A percentile compares a stretch with the other conserved stretches of the same genome.
These are phyloP conservation scores for Mycetomoellerius zeteki DNA, from an alignment of 1,140 invertebrate genomes.

Conservation along the genomic window DNA sequence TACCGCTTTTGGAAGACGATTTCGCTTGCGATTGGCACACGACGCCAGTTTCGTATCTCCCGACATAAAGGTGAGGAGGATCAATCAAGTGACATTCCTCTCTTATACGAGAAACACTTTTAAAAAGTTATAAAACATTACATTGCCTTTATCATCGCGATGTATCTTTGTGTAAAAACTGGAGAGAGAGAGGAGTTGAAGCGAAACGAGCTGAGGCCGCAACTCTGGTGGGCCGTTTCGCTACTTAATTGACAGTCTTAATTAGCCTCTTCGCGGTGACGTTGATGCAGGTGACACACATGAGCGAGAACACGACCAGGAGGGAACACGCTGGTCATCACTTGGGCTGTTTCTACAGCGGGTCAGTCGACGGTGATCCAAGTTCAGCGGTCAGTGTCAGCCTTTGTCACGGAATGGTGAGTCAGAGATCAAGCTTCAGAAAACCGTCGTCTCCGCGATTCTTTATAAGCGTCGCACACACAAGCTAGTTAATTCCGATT, in stretches of 20 bases:
- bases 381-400: constrained; percentile 90
- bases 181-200: background rate
- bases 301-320: constrained; percentile 87
- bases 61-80: constrained; percentile 86
- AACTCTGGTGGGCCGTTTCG: constrained; percentile 1
- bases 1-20: constrained; percentile 88
- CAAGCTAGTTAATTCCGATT: constrained; percentile 32
- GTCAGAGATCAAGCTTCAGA: constrained; percentile 78
- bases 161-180: constrained; percentile 1
- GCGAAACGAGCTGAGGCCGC: constrained; percentile 1
- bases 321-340: constrained; percentile 85
- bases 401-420: constrained; percentile 93
- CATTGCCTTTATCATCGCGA: background rate
- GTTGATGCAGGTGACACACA: constrained; percentile 87
- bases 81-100: background rate
- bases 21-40: constrained; percentile 88
- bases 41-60: constrained; percentile 88
- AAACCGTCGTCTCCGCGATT: constrained; percentile 26
- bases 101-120: background rate
- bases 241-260: constrained; percentile 28
- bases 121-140: constrained; percentile 3
- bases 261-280: constrained; percentile 34
- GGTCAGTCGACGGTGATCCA: constrained; percentile 89
- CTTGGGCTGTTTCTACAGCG: constrained; percentile 91
- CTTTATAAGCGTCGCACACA: constrained; percentile 30